These are phyloP conservation scores for Piaya cayana DNA, from an alignment of 2,113 vertebrate species.

Conservation along the genomic window DNA sequence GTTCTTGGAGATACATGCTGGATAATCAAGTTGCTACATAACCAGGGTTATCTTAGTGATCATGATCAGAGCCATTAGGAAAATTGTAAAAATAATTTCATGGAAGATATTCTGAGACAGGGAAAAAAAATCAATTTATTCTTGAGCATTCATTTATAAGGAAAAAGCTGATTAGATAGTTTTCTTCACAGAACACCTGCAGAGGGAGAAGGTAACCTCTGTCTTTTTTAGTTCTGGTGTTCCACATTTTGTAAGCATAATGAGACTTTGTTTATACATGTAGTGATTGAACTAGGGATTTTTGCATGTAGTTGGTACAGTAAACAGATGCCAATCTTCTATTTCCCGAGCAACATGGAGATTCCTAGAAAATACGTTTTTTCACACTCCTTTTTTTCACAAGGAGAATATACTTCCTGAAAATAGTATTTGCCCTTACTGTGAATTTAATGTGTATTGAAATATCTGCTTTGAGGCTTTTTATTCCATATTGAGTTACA, in stretches of 20 bases:
- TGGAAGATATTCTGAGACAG: background rate
- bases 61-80: constrained; percentile 78
- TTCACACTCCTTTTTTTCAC: background rate
- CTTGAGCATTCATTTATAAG: background rate
- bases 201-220: background rate
- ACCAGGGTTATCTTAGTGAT: constrained; percentile 33
- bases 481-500: constrained; percentile 24
- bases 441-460: constrained; percentile 16
- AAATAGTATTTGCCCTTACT: constrained; percentile 20
- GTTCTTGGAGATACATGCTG: constrained; percentile 36
- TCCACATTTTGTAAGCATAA: background rate
- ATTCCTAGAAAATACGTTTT: background rate
- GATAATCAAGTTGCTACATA: constrained; percentile 1
- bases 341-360: background rate
- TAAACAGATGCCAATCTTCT: constrained; percentile 7
- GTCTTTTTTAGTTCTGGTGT: background rate
- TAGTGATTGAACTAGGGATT: background rate
- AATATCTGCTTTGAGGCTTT: constrained; percentile 6
- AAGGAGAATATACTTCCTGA: constrained; percentile 30
- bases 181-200: background rate
- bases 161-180: background rate
- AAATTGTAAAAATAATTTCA: constrained; percentile 60
- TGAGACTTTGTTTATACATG: background rate
- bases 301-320: background rate
- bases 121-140: background rate